A percentile compares a stretch with the other conserved stretches of the same genome.
These are phyloP conservation scores for Spilarctia lutea DNA, from an alignment of 2,888 invertebrate genomes.

Conservation along the genomic window DNA sequence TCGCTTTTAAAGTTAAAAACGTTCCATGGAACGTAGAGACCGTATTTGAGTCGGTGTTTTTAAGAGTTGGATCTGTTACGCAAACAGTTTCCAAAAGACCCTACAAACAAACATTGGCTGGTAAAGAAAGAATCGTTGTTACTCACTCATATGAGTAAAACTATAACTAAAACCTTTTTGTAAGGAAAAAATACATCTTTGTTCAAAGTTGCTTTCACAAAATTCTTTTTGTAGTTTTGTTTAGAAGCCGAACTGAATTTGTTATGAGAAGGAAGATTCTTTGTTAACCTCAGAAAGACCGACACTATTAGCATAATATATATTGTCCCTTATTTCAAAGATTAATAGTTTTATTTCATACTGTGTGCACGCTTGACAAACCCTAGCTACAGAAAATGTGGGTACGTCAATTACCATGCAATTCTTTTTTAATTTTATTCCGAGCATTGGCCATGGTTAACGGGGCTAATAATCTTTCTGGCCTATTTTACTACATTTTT, in stretches of 20 bases:
- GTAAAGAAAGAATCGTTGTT: not conserved
- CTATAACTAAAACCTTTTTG: slow-evolving; percentile 22
- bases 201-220: slow-evolving; percentile 47
- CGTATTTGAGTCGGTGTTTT: not conserved
- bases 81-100: not conserved
- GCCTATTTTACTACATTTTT: slow-evolving; percentile 18
- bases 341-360: slow-evolving; percentile 54
- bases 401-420: slow-evolving; percentile 28
- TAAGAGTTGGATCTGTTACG: not conserved
- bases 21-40: not conserved
- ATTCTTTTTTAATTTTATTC: slow-evolving; percentile 29
- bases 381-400: slow-evolving; percentile 15
- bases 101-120: not conserved
- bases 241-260: slow-evolving; percentile 56
- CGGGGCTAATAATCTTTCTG: slow-evolving; percentile 21
- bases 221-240: slow-evolving; percentile 52
- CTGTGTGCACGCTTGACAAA: slow-evolving; percentile 41
- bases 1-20: not conserved
- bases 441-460: slow-evolving; percentile 22
- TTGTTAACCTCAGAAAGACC: slow-evolving; percentile 51
- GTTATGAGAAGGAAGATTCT: slow-evolving; percentile 45
- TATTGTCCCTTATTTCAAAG: slow-evolving; percentile 53
- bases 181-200: slow-evolving; percentile 41
- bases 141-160: slow-evolving; percentile 17
- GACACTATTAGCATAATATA: slow-evolving; percentile 55